Percentiles rank a stretch among this genome's conserved stretches.
Evolutionary conservation across 1,140 invertebrate species (phyloP).

Genomic region (Helicoverpa zea): DNA sequence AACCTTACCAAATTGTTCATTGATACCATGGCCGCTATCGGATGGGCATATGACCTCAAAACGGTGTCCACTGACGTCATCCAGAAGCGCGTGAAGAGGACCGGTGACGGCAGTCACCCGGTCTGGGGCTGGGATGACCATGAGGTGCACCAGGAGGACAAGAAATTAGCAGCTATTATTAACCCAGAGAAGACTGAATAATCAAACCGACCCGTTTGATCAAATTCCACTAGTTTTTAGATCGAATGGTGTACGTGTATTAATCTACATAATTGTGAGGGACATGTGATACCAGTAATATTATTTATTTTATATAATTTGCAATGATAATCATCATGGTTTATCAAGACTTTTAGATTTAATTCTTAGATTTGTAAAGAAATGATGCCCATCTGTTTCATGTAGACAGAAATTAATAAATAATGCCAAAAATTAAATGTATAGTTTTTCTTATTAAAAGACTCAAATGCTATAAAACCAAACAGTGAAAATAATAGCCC

Average conservation of each 20-base stretch:
- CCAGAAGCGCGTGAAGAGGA: constrained; percentile 86
- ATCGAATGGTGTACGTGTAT: constrained; percentile 31
- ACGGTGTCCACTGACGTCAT: constrained; percentile 87
- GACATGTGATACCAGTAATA: constrained; percentile 58
- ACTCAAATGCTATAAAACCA: neutral
- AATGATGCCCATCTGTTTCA: constrained; percentile 31
- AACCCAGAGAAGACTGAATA: constrained; percentile 60
- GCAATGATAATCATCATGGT: constrained; percentile 11
- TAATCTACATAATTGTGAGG: constrained; percentile 49
- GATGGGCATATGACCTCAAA: constrained; percentile 89
- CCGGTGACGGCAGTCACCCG: constrained; percentile 88
- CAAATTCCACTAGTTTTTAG: constrained; percentile 16
- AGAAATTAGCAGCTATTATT: constrained; percentile 70
- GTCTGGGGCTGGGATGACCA: constrained; percentile 83
- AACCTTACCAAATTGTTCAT: constrained; percentile 90
- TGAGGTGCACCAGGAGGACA: constrained; percentile 64
- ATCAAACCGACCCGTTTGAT: constrained; percentile 31
- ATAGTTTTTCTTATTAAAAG: neutral
- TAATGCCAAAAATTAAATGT: neutral
- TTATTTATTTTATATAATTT: constrained; percentile 42
- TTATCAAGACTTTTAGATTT: constrained; percentile 50
- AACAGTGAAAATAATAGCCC: neutral
- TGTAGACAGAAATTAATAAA: constrained; percentile 32
- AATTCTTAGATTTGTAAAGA: constrained; percentile 37
- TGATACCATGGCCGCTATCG: constrained; percentile 88